These are phyloP conservation scores for Acanthurus lineatus DNA, from an alignment of 2,797 vertebrate genomes.

Conservation along the genomic window DNA sequence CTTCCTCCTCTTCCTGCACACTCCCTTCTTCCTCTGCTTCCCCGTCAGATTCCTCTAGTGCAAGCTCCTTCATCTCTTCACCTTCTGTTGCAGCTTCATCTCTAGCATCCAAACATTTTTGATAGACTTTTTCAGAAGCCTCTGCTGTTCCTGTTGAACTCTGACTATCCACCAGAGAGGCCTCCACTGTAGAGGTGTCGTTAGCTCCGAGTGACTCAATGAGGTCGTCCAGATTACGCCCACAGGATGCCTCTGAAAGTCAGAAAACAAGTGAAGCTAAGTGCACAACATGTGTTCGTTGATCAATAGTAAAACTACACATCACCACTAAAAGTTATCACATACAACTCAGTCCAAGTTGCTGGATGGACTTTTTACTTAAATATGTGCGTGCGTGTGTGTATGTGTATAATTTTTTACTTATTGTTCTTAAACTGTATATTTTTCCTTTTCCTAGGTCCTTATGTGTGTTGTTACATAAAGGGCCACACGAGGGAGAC, in stretches of 20 bases:
- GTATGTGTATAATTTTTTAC: too few relatives aligned
- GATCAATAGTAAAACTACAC: neutral
- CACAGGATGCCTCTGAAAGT: slow-evolving; percentile 80
- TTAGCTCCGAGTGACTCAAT: slow-evolving; percentile 87
- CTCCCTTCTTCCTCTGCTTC: slow-evolving; percentile 20
- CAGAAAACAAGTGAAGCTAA: slow-evolving; percentile 13
- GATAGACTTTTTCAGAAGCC: slow-evolving; percentile 14
- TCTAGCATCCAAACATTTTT: slow-evolving; percentile 10
- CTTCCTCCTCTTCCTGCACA: slow-evolving; percentile 12
- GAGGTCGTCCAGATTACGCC: slow-evolving; percentile 89
- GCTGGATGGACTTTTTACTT: too few relatives aligned
- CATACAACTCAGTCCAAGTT: neutral
- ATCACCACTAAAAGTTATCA: neutral
- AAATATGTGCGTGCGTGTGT: neutral
- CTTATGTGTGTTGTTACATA: too few relatives aligned
- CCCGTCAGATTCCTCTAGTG: slow-evolving; percentile 41
- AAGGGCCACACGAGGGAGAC: too few relatives aligned
- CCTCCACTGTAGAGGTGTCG: slow-evolving; percentile 58
- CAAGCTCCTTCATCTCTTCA: slow-evolving; percentile 50
- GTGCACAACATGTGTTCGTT: neutral
- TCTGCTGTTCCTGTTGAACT: neutral
- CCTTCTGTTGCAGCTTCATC: slow-evolving; percentile 45
- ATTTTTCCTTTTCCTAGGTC: too few relatives aligned
- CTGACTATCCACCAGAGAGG: neutral
- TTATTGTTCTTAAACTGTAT: too few relatives aligned